A percentile compares a stretch with the other conserved stretches of the same genome.
Evolutionary conservation across 1,140 invertebrate species (phyloP).

Genomic region (Tetragonula clypearis): DNA sequence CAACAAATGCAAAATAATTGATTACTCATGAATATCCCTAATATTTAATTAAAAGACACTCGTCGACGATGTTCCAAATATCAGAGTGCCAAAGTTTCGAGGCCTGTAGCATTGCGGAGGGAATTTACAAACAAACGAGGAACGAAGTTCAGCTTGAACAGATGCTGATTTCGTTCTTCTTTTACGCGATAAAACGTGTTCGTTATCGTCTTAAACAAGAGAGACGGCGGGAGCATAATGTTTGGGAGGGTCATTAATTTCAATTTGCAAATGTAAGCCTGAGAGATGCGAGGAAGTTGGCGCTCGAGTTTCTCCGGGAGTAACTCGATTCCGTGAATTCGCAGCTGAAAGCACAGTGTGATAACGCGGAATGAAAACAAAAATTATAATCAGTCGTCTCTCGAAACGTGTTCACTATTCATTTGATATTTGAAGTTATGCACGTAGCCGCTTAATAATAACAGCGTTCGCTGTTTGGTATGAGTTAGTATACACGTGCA

Average conservation of each 20-base stretch:
- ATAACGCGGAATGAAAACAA: too few species aligned
- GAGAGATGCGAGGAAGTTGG: conserved; percentile 36
- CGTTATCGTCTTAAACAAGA: conserved; percentile 4
- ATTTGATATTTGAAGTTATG: not conserved
- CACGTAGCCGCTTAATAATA: not conserved
- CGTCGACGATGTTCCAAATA: too few species aligned
- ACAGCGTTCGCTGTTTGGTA: not conserved
- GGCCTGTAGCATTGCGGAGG: not conserved
- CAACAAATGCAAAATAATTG: too few species aligned
- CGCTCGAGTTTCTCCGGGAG: conserved; percentile 18
- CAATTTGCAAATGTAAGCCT: conserved; percentile 50
- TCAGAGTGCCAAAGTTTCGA: too few species aligned
- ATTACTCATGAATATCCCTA: too few species aligned
- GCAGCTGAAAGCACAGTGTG: not conserved
- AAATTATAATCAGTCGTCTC: not conserved
- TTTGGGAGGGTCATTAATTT: conserved; percentile 40
- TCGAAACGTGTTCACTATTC: not conserved
- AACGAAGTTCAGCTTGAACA: not conserved
- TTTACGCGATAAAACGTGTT: not conserved
- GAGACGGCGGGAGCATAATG: not conserved
- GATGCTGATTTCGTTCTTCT: not conserved
- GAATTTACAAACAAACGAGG: not conserved
- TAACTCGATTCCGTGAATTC: not conserved
- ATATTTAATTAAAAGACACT: too few species aligned
- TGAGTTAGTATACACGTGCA: too few species aligned